Percentiles rank a stretch among this genome's conserved stretches.
Conservation (phyloP, 2,113 vertebrate species). For the Lanius collurio region DNA sequence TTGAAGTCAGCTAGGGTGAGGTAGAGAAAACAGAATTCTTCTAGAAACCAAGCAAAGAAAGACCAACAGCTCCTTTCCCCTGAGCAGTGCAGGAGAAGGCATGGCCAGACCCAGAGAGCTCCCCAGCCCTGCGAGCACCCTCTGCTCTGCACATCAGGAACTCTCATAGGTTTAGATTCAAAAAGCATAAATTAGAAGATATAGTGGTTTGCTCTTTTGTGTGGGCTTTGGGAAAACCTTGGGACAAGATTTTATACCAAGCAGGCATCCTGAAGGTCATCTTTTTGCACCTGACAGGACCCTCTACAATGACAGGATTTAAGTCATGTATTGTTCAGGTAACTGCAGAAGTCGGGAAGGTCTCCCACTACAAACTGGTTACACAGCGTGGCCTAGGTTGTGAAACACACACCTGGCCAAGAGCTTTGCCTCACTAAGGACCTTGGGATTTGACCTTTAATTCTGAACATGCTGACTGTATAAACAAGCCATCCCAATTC, state of each 20-base stretch:
- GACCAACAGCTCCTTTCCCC: not conserved
- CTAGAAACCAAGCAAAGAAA: not conserved
- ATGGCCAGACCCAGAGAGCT: not conserved
- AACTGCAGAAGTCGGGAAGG: not conserved
- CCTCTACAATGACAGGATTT: not conserved
- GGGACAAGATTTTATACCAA: not conserved
- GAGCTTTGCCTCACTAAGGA: not conserved
- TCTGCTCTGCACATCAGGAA: not conserved
- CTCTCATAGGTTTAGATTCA: not conserved
- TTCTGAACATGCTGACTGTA: not conserved
- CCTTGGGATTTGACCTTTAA: slow-evolving; percentile 1
- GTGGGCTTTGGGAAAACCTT: not conserved
- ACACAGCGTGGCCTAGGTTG: not conserved
- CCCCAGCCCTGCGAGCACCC: not conserved
- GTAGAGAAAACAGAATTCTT: not conserved
- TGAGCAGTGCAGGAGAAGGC: not conserved
- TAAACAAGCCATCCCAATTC: not conserved
- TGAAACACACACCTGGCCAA: not conserved
- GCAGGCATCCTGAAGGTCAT: not conserved
- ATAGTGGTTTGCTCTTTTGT: not conserved
- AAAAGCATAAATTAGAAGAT: not conserved
- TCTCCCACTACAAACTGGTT: not conserved
- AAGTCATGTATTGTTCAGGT: not conserved
- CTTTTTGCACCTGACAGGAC: not conserved
- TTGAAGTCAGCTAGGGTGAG: not conserved